phyloP scores from a whole-genome alignment of 2,797 vertebrate genomes.

The Heteromormyrus szaboi region DNA sequence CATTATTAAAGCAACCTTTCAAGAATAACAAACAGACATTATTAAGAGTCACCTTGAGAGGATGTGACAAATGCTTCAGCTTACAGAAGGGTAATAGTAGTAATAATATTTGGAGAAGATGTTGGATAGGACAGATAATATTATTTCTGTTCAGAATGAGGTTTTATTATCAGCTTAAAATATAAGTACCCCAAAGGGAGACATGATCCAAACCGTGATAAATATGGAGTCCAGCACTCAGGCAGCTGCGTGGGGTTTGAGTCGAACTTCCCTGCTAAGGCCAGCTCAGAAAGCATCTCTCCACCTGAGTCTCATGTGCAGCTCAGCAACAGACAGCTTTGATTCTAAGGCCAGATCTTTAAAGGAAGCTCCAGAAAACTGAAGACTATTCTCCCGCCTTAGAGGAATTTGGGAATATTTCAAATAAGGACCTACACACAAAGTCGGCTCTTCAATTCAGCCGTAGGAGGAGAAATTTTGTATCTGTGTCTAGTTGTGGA shows the following conservation, averaged over 20 bases:
- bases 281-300: background rate
- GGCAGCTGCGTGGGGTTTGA: background rate
- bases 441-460: background rate
- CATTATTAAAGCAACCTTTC: background rate
- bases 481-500: background rate
- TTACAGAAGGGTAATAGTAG: background rate
- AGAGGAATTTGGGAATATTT: background rate
- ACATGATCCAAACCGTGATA: background rate
- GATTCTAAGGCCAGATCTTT: constrained; percentile 2
- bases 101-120: background rate
- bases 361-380: background rate
- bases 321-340: background rate
- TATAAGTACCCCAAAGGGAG: background rate
- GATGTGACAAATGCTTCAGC: background rate
- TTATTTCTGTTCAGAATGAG: background rate
- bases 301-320: background rate
- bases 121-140: background rate
- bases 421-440: background rate
- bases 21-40: background rate
- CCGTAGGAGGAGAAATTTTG: background rate
- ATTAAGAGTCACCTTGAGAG: background rate
- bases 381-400: background rate
- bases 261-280: background rate
- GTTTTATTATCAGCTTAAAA: background rate
- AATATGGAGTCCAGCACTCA: background rate